phyloP scores from a whole-genome alignment of 2,797 vertebrate species.

The Smutsia temminckii region DNA sequence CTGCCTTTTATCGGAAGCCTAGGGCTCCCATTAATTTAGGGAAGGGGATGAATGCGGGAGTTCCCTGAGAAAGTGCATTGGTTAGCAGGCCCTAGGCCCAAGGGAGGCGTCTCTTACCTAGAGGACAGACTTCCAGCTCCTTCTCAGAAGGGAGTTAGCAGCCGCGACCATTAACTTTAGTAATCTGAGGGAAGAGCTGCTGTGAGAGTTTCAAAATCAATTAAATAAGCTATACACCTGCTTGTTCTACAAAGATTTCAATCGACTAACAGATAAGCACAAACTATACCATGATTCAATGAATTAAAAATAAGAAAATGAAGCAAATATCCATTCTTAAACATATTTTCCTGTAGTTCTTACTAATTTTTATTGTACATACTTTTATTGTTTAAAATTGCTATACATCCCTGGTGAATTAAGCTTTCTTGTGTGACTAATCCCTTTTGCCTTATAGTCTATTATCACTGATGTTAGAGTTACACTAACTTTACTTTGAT shows the following conservation, averaged over 20 bases:
- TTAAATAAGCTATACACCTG: neutral
- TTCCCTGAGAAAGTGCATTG: neutral
- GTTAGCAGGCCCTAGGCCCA: neutral
- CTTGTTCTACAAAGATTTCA: neutral
- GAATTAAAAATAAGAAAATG: slow-evolving; percentile 3
- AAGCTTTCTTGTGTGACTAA: neutral
- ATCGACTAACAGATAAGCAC: neutral
- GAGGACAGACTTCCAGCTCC: neutral
- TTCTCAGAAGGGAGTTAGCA: neutral
- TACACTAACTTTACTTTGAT: neutral
- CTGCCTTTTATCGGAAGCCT: neutral
- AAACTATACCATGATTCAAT: neutral
- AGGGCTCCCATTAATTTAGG: neutral
- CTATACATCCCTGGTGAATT: neutral
- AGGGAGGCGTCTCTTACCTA: neutral
- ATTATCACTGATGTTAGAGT: neutral
- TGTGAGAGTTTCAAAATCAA: neutral
- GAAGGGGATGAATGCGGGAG: neutral
- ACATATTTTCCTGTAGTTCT: neutral
- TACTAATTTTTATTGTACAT: neutral
- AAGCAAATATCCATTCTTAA: neutral
- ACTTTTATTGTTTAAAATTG: neutral
- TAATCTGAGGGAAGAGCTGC: neutral
- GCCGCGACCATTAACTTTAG: neutral
- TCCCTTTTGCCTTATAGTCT: neutral